Conservation (phyloP, 2,888 invertebrate genomes). For the Caenorhabditis sp. region DNA sequence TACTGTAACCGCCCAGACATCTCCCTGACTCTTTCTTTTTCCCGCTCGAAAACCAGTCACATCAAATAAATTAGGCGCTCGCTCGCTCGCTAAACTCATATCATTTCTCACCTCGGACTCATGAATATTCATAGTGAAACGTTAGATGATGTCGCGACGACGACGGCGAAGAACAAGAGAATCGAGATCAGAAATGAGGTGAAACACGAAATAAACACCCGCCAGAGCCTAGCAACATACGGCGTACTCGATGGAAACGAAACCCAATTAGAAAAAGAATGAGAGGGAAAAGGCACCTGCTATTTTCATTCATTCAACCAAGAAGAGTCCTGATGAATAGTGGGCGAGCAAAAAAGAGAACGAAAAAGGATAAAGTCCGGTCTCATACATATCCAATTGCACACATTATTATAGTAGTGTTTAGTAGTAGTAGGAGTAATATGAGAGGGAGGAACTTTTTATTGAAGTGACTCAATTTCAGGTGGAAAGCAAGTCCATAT, state of each 20-base stretch:
- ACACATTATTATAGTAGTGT: neutral
- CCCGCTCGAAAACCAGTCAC: constrained; percentile 17
- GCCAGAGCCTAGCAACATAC: constrained; percentile 51
- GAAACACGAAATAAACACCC: neutral
- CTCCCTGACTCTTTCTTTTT: neutral
- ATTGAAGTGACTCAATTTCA: too few species aligned
- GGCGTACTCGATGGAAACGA: constrained; percentile 21
- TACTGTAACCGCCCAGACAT: neutral
- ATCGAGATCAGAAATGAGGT: neutral
- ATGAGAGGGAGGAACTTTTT: too few species aligned
- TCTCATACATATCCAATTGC: constrained; percentile 43
- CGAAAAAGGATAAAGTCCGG: neutral
- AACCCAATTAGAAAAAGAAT: constrained; percentile 27
- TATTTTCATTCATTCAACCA: neutral
- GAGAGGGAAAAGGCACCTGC: constrained; percentile 16
- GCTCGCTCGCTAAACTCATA: constrained; percentile 1
- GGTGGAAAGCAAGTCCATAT: too few species aligned
- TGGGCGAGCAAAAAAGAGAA: neutral
- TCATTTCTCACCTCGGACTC: constrained; percentile 24
- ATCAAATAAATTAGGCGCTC: constrained; percentile 14
- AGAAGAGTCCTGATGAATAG: constrained; percentile 24
- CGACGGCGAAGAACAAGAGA: neutral
- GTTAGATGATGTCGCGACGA: constrained; percentile 1
- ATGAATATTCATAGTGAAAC: constrained; percentile 43
- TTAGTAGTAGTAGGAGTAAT: neutral